Conservation (phyloP, 2,797 vertebrate genomes). For the Melanotaenia parkinsoni region DNA sequence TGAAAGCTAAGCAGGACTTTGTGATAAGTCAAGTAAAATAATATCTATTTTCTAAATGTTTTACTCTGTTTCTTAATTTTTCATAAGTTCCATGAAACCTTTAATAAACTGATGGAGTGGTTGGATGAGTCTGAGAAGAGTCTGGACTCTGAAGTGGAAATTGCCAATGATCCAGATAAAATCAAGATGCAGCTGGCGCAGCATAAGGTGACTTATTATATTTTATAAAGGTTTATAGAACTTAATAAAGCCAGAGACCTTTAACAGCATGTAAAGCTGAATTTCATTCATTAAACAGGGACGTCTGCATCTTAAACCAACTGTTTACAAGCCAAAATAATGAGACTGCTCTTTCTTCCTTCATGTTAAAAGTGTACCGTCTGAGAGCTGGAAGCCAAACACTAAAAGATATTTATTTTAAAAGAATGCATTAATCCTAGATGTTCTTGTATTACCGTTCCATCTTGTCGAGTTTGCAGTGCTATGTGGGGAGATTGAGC, state of each 20-base stretch:
- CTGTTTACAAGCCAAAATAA: slow-evolving; percentile 19
- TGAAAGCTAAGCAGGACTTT: slow-evolving; percentile 44
- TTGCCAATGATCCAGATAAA: slow-evolving; percentile 97
- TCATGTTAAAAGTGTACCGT: slow-evolving; percentile 11
- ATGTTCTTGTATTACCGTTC: slow-evolving; percentile 29
- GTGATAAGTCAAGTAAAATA: slow-evolving; percentile 56
- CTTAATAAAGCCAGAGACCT: slow-evolving; percentile 12
- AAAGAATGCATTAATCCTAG: slow-evolving; percentile 36
- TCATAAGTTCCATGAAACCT: slow-evolving; percentile 94
- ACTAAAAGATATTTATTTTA: slow-evolving; percentile 43
- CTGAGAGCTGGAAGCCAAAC: slow-evolving; percentile 19
- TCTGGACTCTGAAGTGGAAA: slow-evolving; percentile 96
- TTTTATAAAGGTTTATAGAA: neutral
- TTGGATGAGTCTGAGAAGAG: slow-evolving; percentile 93
- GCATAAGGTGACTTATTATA: slow-evolving; percentile 89
- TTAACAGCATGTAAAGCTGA: slow-evolving; percentile 8
- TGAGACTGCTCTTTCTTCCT: slow-evolving; percentile 34
- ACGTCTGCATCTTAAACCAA: neutral
- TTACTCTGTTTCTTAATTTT: slow-evolving; percentile 32
- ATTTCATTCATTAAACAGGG: slow-evolving; percentile 26
- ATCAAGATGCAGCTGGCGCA: slow-evolving; percentile 94
- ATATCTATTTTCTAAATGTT: slow-evolving; percentile 14
- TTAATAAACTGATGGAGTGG: slow-evolving; percentile 98
- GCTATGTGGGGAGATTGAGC: slow-evolving; percentile 58
- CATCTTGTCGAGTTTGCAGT: slow-evolving; percentile 35